A percentile compares a stretch with the other conserved stretches of the same genome.
Conservation (phyloP, 2,113 vertebrate genomes). For the Isichthys henryi region DNA sequence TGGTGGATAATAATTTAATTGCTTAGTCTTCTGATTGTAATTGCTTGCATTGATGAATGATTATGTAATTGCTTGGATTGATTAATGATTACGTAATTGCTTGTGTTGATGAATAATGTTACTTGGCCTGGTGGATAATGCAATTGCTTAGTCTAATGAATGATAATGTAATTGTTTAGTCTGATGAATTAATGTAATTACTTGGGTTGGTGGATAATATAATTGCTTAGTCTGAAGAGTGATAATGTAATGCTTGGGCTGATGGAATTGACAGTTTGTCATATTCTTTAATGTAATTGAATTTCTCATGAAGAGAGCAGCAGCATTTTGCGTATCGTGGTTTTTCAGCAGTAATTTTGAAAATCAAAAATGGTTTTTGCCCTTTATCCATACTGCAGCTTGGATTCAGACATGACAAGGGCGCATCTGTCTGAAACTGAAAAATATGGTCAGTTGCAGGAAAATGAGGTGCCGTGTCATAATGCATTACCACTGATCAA, state of each 20-base stretch:
- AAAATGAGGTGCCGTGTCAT: neutral
- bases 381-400: neutral
- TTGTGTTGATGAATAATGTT: neutral
- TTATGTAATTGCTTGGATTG: neutral
- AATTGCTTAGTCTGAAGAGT: constrained; percentile 29
- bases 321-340: constrained; percentile 18
- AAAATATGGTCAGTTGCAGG: neutral
- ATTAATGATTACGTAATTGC: constrained; percentile 1
- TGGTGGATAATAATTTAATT: neutral
- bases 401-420: neutral
- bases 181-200: neutral
- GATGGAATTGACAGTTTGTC: constrained; percentile 36
- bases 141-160: neutral
- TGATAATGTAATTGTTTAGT: neutral
- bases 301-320: constrained; percentile 23
- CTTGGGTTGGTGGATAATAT: neutral
- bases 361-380: neutral
- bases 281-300: neutral
- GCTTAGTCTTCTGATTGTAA: neutral
- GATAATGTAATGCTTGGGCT: constrained; percentile 25
- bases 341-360: neutral
- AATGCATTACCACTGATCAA: neutral
- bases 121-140: neutral
- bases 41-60: neutral
- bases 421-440: neutral